These are phyloP conservation scores for Andrena minutula DNA, from an alignment of 2,888 invertebrate species.

Conservation along the genomic window DNA sequence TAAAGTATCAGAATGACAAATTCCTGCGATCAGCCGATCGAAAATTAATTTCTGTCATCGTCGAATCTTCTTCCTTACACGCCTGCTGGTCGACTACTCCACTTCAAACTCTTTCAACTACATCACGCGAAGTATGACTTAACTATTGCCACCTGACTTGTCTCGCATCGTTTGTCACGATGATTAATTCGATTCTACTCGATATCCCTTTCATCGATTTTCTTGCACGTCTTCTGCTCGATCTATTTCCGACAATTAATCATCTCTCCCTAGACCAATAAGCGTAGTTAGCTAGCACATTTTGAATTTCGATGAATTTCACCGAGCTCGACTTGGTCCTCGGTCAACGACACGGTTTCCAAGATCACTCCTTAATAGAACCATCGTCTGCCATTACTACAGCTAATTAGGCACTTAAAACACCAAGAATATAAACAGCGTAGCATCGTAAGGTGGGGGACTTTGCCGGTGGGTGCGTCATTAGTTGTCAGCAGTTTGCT, in stretches of 20 bases:
- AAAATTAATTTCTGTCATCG: constrained; percentile 47
- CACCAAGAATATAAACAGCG: constrained; percentile 8
- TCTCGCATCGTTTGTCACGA: constrained; percentile 49
- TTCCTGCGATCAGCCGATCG: constrained; percentile 35
- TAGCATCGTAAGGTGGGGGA: not conserved
- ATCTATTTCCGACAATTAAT: constrained; percentile 48
- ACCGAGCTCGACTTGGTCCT: not conserved
- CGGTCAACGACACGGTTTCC: not conserved
- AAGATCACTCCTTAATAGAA: not conserved
- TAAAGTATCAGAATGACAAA: not conserved
- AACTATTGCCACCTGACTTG: constrained; percentile 44
- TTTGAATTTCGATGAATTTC: not conserved
- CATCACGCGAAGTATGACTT: constrained; percentile 37
- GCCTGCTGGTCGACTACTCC: constrained; percentile 17
- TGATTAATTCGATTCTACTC: constrained; percentile 41
- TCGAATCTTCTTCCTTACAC: not conserved
- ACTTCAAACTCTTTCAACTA: constrained; percentile 27
- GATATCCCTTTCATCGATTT: constrained; percentile 58
- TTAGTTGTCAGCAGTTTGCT: constrained; percentile 54
- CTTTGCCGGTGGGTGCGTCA: constrained; percentile 27
- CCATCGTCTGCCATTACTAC: no score
- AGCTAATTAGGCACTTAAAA: not conserved
- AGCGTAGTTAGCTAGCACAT: not conserved
- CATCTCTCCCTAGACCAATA: constrained; percentile 23
- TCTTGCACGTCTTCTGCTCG: constrained; percentile 45